A percentile compares a stretch with the other conserved stretches of the same genome.
Conservation (phyloP, 2,888 invertebrate species). For the Syritta pipiens region DNA sequence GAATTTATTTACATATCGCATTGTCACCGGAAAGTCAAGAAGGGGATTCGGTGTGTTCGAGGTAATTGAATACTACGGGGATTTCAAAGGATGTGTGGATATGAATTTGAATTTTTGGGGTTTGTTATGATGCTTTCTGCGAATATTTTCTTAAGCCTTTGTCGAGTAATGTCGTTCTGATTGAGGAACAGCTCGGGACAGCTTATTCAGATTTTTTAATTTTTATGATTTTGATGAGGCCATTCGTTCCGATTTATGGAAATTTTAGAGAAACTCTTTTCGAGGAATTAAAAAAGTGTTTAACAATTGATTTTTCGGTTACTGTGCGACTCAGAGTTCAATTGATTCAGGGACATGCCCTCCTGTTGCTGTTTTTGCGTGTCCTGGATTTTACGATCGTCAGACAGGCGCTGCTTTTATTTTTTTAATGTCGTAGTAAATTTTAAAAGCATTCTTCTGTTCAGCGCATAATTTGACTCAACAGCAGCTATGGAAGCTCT, state of each 20-base stretch:
- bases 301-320: background rate
- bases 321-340: no score
- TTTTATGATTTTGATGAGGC: background rate
- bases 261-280: background rate
- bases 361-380: no score
- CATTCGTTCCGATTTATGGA: conserved; percentile 5
- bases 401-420: no score
- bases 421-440: no score
- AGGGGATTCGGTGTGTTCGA: conserved; percentile 45
- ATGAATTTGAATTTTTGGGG: background rate
- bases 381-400: no score
- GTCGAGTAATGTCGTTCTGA: conserved; percentile 6
- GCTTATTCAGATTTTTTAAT: background rate
- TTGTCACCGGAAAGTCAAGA: conserved; percentile 28
- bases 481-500: no score
- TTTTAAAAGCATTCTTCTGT: no score
- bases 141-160: conserved; percentile 34
- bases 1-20: conserved; percentile 42
- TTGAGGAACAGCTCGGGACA: background rate
- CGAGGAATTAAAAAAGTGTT: no score
- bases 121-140: conserved; percentile 25
- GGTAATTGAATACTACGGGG: conserved; percentile 31
- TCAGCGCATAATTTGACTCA: no score
- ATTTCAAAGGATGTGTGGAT: conserved; percentile 5
- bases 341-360: no score